Evolutionary conservation across 2,888 invertebrate species (phyloP), one percentile per base, ranked within the genome.

Genomic region (Antitype chi): DNA sequence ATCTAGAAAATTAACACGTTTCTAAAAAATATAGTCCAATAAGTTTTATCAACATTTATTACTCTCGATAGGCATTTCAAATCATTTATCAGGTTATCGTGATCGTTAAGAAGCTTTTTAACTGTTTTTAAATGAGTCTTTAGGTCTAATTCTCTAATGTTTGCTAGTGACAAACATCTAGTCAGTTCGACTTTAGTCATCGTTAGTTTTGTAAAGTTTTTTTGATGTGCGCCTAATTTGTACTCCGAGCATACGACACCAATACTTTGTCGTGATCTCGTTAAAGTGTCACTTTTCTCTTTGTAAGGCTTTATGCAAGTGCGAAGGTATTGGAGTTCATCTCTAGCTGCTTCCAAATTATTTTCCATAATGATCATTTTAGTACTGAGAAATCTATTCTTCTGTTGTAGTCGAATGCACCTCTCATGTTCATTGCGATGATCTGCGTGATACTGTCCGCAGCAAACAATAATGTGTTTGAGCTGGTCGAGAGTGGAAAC

Each of bases 391-490:
- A 93, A 95, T 66, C 89, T 83, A 80, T 93, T 94, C 71, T 85
- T 93, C 76, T 93, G 93, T 88, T 94, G 91, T 5, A 93, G 81
- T 82, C 89, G 91, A 38, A 80, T 57, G 52, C 88, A 90, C 80
- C 84, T 90, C 71, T 91, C 88, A 25, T 78, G 86, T 86, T 93
- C 92, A 74, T 92, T 93, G 67, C 79, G 85, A 70, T 89, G 90
- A 81, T 94, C 90, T 11, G 93, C 91, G 76, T 93, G 93, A 74
- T 92, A 94, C 72, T 93, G 90, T 4, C 93, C 92, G 82, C 93
- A 94, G 72, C 87, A 89, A 62, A 91, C 62, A 63, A 95, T 90
- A 32, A 95, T 91, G 66, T 92, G 87, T 76, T 92, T 93, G 25
- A 95, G 85, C 87, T 94, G 90, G 70, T 89, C 84, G 43, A 90